These are phyloP conservation scores for Heteractis magnifica DNA, from an alignment of 92 coral and sea anemone species.

Conservation along the genomic window DNA sequence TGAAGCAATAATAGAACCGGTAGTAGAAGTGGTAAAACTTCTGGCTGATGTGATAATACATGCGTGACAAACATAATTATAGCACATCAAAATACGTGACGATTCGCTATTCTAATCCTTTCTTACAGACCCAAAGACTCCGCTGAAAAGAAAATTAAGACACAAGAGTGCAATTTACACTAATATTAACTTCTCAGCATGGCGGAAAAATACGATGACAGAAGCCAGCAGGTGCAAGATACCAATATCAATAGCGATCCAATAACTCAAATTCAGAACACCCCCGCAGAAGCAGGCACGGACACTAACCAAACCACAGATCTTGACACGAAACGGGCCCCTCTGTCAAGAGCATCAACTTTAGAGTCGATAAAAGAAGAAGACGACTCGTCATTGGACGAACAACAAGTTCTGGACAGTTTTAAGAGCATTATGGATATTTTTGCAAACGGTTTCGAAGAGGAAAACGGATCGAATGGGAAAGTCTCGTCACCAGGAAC, in stretches of 20 bases:
- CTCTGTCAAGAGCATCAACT: conserved; percentile 15
- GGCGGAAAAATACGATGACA: neutral
- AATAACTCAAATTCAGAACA: neutral
- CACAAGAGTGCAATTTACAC: neutral
- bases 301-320: neutral
- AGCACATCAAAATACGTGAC: too few species aligned
- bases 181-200: neutral
- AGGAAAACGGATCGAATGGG: neutral
- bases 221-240: conserved; percentile 10
- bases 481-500: neutral
- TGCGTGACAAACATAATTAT: too few species aligned
- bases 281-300: neutral
- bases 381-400: conserved; percentile 17
- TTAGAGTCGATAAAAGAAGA: conserved; percentile 19
- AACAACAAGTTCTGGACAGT: conserved; percentile 19
- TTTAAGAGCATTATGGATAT: conserved; percentile 34
- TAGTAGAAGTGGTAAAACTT: too few species aligned
- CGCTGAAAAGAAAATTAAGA: neutral
- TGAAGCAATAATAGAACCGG: too few species aligned
- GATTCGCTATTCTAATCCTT: neutral
- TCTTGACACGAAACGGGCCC: conserved; percentile 2
- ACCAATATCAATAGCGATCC: neutral
- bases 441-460: conserved; percentile 7
- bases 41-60: too few species aligned
- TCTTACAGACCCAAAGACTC: neutral